A percentile compares a stretch with the other conserved stretches of the same genome.
phyloP scores from a whole-genome alignment of 2,888 invertebrate genomes.

The Latrodectus hesperus region DNA sequence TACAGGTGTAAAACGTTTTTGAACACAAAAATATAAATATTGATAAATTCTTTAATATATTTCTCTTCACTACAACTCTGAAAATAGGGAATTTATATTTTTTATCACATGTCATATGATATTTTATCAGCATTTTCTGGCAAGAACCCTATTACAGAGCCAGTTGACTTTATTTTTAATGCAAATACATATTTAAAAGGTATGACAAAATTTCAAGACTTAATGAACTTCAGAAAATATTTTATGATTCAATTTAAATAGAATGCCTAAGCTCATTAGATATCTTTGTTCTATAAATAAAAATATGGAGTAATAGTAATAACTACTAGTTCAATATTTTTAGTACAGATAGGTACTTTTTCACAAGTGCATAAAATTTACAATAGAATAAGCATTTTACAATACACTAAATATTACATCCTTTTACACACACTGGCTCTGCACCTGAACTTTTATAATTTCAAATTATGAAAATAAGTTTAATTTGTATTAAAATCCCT shows the following conservation, averaged over 20 bases:
- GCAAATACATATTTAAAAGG: not conserved
- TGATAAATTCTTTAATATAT: conserved; percentile 5
- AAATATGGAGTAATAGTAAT: no score
- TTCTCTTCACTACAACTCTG: not conserved
- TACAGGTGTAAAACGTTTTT: not conserved
- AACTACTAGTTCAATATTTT: no score
- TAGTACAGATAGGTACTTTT: no score
- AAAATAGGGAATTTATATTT: not conserved
- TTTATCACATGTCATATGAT: not conserved
- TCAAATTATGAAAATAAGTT: not conserved
- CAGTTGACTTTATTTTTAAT: conserved; percentile 12
- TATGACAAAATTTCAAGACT: not conserved
- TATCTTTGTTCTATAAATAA: no score
- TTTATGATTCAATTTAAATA: not conserved
- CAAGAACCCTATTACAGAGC: conserved; percentile 45
- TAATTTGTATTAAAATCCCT: no score
- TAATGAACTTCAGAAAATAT: not conserved
- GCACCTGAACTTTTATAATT: not conserved
- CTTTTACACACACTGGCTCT: not conserved
- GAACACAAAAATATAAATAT: not conserved
- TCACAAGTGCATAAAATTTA: no score
- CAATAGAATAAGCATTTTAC: no score
- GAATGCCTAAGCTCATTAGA: not conserved
- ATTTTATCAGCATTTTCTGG: conserved; percentile 18
- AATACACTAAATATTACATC: no score